Conservation (phyloP, 1,140 invertebrate genomes). For the Ceratina calcarata region DNA sequence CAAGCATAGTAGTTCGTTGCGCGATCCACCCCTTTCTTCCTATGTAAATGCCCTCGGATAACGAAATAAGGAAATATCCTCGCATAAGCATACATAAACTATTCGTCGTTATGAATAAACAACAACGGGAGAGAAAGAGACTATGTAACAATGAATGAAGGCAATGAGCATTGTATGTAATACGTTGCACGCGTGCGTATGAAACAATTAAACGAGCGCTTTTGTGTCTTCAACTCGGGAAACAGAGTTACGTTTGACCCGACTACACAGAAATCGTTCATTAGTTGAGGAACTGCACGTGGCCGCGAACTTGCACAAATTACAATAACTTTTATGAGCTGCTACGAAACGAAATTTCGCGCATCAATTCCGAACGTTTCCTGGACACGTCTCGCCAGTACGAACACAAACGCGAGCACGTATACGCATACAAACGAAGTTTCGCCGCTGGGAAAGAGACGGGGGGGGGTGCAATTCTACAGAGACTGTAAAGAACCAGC, state of each 20-base stretch:
- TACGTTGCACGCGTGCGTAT: not conserved
- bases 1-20: not conserved
- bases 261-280: not conserved
- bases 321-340: constrained; percentile 29
- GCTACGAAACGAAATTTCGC: constrained; percentile 27
- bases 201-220: constrained; percentile 1
- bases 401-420: not conserved
- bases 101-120: not conserved
- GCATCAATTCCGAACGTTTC: constrained; percentile 34
- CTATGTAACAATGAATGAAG: no score
- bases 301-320: constrained; percentile 21
- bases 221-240: not conserved
- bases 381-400: constrained; percentile 8
- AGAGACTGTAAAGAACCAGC: constrained; percentile 4
- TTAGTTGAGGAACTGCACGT: constrained; percentile 5
- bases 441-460: constrained; percentile 3
- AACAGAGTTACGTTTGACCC: not conserved
- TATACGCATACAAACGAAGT: not conserved
- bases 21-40: not conserved
- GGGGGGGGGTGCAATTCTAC: not conserved
- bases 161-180: no score
- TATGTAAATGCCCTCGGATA: not conserved
- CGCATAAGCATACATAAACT: not conserved
- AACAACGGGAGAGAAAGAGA: not conserved
- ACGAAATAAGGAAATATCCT: not conserved